Percentiles rank a stretch among this genome's conserved stretches.
These are phyloP conservation scores for Pachycephus smyrnensis DNA, from an alignment of 2,888 invertebrate species.

Conservation along the genomic window DNA sequence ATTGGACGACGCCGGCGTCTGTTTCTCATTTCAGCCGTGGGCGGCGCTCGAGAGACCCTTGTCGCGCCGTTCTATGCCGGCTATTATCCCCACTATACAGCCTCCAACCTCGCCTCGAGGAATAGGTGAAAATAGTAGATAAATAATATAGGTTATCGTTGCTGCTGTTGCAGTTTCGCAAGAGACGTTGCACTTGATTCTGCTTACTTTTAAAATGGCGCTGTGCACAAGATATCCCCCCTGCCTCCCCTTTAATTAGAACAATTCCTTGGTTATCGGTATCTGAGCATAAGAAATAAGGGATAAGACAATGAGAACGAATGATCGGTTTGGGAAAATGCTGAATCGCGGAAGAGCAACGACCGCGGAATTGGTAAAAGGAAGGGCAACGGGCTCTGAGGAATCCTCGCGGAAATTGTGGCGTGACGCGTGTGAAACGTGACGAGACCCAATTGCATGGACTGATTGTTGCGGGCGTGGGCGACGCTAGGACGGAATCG, in stretches of 20 bases:
- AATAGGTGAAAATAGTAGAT: neutral
- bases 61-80: constrained; percentile 3
- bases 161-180: neutral
- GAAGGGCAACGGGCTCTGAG: neutral
- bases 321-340: neutral
- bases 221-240: neutral
- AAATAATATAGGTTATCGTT: neutral
- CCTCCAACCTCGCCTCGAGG: neutral
- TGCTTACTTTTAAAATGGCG: neutral
- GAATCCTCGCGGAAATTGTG: constrained; percentile 21
- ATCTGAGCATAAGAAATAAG: neutral
- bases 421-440: constrained; percentile 35
- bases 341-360: neutral
- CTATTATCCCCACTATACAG: neutral
- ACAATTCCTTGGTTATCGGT: neutral
- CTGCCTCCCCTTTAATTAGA: neutral
- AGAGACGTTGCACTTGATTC: neutral
- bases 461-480: constrained; percentile 41
- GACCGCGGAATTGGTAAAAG: neutral
- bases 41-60: constrained; percentile 26
- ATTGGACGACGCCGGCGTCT: constrained; percentile 31
- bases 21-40: constrained; percentile 27
- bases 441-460: constrained; percentile 35
- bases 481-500: constrained; percentile 11
- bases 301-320: neutral